These are phyloP conservation scores for Caenorhabditis brenneri DNA, from an alignment of 1,140 invertebrate species.

Conservation along the genomic window DNA sequence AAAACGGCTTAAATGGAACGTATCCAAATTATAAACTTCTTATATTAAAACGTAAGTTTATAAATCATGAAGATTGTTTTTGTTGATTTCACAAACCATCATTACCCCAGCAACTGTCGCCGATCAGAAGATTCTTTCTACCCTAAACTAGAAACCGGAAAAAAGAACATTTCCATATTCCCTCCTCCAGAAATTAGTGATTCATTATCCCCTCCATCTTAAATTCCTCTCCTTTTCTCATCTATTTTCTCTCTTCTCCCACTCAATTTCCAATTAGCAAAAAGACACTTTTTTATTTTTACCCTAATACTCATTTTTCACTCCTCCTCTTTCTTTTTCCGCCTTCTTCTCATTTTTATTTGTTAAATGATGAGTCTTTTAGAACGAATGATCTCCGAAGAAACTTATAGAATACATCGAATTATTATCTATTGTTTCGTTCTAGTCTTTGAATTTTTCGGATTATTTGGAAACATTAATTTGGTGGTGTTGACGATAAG, in stretches of 20 bases:
- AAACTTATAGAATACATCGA: slow-evolving; percentile 24
- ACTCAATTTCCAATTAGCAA: neutral
- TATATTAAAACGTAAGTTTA: too few species aligned
- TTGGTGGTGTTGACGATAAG: neutral
- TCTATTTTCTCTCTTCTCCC: neutral
- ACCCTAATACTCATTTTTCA: neutral
- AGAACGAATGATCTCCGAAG: neutral
- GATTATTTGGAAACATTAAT: slow-evolving; percentile 23
- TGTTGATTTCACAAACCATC: too few species aligned
- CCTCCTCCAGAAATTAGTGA: neutral
- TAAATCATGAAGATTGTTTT: too few species aligned
- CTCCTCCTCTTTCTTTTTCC: neutral
- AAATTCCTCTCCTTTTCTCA: neutral
- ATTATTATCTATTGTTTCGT: slow-evolving; percentile 19
- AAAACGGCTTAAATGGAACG: too few species aligned
- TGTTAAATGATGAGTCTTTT: neutral
- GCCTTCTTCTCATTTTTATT: neutral
- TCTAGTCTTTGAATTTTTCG: slow-evolving; percentile 5
- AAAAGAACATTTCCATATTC: too few species aligned
- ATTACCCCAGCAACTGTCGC: too few species aligned
- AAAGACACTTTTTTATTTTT: too few species aligned
- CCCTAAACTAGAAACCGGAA: too few species aligned
- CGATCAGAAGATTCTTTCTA: too few species aligned
- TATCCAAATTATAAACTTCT: too few species aligned
- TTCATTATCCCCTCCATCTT: neutral